Conservation (phyloP, 2,888 invertebrate species). For the Ornithoptera alexandrae region DNA sequence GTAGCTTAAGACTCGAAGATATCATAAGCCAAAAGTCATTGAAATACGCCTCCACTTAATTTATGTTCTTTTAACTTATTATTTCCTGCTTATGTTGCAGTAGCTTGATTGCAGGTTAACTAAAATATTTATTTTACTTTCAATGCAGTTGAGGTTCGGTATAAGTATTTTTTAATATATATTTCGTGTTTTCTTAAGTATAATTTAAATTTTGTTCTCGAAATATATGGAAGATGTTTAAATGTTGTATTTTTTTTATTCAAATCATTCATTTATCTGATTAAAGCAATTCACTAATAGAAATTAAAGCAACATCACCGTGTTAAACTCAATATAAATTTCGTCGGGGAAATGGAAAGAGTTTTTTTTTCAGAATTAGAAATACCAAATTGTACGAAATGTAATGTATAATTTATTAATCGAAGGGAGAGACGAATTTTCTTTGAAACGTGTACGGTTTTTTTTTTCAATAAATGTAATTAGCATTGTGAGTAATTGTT, state of each 20-base stretch:
- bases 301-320: neutral
- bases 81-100: slow-evolving; percentile 5
- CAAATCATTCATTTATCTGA: neutral
- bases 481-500: neutral
- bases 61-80: slow-evolving; percentile 14
- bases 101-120: neutral
- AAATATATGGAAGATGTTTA: neutral
- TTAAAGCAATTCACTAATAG: slow-evolving; percentile 3
- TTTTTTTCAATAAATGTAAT: neutral
- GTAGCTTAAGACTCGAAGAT: slow-evolving; percentile 1
- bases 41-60: slow-evolving; percentile 1
- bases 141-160: neutral
- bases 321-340: neutral
- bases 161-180: no score
- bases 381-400: neutral
- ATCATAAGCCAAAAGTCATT: slow-evolving; percentile 4
- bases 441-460: slow-evolving; percentile 31
- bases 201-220: neutral
- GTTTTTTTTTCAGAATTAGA: neutral
- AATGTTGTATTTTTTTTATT: neutral
- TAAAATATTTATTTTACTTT: neutral
- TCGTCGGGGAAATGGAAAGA: neutral
- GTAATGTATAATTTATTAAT: neutral
- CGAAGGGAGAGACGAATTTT: slow-evolving; percentile 45
- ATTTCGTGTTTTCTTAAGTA: no score